Conservation (phyloP, 2,888 invertebrate genomes). For the Philopedon plagiatum region DNA sequence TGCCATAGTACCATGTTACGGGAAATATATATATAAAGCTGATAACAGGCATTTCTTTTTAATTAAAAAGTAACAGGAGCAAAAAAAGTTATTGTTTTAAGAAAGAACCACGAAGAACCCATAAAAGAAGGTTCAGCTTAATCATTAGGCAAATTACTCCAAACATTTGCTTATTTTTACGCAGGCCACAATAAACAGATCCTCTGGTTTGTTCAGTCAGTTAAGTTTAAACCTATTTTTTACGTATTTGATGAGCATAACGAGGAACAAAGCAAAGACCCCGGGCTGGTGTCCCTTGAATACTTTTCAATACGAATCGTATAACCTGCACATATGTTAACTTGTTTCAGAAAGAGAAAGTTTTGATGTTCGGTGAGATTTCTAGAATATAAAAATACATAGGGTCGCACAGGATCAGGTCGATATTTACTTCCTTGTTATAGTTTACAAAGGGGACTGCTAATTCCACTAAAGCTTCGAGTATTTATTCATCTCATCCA, state of each 20-base stretch:
- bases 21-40: too few species aligned
- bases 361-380: slow-evolving; percentile 28
- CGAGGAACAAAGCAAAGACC: slow-evolving; percentile 57
- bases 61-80: too few species aligned
- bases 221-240: slow-evolving; percentile 28
- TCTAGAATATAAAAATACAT: neutral
- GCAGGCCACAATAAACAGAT: slow-evolving; percentile 35
- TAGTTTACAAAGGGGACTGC: slow-evolving; percentile 64
- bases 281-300: slow-evolving; percentile 62
- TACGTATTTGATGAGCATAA: slow-evolving; percentile 44
- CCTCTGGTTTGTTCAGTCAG: slow-evolving; percentile 19
- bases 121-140: too few species aligned
- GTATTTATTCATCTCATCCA: slow-evolving; percentile 68
- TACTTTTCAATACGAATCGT: slow-evolving; percentile 69
- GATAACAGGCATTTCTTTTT: too few species aligned
- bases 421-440: slow-evolving; percentile 60
- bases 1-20: too few species aligned
- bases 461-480: slow-evolving; percentile 65
- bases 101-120: too few species aligned
- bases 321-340: slow-evolving; percentile 70
- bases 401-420: slow-evolving; percentile 32
- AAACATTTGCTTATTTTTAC: neutral
- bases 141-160: neutral
- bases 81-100: too few species aligned
- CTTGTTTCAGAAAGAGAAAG: slow-evolving; percentile 63